Base-by-base conservation (phyloP, 2,888 invertebrate species). In the Oxyscelio sp. region DNA sequence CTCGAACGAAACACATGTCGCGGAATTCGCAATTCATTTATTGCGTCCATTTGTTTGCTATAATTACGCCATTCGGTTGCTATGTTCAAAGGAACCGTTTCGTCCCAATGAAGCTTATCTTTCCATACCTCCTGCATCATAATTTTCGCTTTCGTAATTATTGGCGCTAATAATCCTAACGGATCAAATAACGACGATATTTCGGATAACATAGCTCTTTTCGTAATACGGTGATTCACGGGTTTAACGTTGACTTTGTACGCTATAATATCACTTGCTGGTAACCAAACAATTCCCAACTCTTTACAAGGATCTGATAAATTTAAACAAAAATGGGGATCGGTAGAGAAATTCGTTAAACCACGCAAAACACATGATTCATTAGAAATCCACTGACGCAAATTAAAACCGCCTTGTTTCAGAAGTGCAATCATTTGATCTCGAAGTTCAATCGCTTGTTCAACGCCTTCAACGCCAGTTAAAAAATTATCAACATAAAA, bases 71-170 rank as follows among this genome's bases (percentile, higher is more conserved):
- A 87, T 3, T 24, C 48, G 0, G 77, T 70, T 8, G 70, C 58
- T 0, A 86, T 45, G 4, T 66, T 43, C 9, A 66, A 61, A 2
- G 87, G 79, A 0, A 87, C 66, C 0, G 84, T 73, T 50, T 85
- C 82, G 15, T 88, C 85, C 85, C 85, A 88, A 8, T 59, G 38
- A 11, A 85, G 11, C 50, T 83, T 75, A 0, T 24, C 17, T 45
- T 50, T 73, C 86, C 86, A 85, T 13, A 54, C 65, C 2, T 75
- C 66, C 45, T 86, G 85, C 48, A 81, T 78, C 4, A 87, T 45
- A 6, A 54, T 58, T 50, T 88, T 87, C 0, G 85, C 85, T 11
- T 34, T 17, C 0, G 83, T 34, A 4, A 85, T 65, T n/a, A 87
- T 66, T 2, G 86, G 85, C 24, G 75, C 83, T 0, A 86, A 22